phyloP scores from a whole-genome alignment of 2,113 vertebrate species.

The Actenoides hombroni region DNA sequence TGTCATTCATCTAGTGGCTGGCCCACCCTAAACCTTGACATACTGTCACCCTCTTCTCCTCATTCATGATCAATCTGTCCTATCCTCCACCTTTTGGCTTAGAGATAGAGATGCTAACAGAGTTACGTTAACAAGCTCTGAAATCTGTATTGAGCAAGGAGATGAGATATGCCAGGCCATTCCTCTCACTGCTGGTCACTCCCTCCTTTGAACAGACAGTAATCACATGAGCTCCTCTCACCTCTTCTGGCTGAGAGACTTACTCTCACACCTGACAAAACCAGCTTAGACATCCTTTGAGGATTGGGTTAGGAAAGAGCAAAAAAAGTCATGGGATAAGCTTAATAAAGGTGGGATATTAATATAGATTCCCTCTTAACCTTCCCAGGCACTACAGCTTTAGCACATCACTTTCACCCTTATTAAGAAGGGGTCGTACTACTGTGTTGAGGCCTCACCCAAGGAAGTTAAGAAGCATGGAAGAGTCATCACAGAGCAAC shows the following conservation, averaged over 20 bases:
- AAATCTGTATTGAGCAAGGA: not conserved
- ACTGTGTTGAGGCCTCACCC: not conserved
- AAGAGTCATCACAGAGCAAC: not conserved
- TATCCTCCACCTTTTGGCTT: not conserved
- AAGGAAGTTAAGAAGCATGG: not conserved
- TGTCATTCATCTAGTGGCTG: too few species aligned
- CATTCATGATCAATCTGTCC: not conserved
- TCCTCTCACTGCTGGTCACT: not conserved
- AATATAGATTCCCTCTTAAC: not conserved
- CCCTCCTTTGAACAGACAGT: not conserved
- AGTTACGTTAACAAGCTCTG: not conserved
- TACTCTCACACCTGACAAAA: not conserved
- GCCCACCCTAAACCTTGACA: too few species aligned
- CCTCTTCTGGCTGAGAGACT: not conserved
- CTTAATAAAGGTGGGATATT: not conserved
- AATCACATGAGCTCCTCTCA: accelerated
- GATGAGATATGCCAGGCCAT: not conserved
- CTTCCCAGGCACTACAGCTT: not conserved
- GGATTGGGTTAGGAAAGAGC: not conserved
- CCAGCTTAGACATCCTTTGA: accelerated
- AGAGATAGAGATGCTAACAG: not conserved
- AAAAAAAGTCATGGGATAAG: not conserved
- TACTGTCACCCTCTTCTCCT: not conserved
- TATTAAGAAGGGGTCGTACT: not conserved
- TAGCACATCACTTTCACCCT: not conserved